Evolutionary conservation across 2,888 invertebrate genomes (phyloP).

Genomic region (Thereva nobilitata): DNA sequence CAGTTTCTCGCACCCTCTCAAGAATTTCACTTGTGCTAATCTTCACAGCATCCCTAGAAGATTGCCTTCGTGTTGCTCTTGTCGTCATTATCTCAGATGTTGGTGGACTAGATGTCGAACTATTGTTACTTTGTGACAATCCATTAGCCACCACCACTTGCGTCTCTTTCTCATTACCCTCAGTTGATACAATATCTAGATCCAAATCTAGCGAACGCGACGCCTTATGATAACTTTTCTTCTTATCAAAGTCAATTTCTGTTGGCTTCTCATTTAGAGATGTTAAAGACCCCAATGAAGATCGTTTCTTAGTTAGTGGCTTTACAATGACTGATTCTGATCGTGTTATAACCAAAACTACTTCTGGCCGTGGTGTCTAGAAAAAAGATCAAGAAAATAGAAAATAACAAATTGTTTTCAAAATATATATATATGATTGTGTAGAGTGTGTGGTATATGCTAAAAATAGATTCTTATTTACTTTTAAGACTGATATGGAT

Average conservation of each 20-base stretch:
- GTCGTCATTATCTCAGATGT: slow-evolving; percentile 44
- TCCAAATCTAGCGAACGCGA: slow-evolving; percentile 57
- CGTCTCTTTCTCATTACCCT: slow-evolving; percentile 42
- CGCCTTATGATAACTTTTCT: slow-evolving; percentile 56
- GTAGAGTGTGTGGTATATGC: background rate
- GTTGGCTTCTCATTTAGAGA: slow-evolving; percentile 57
- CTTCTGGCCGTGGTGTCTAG: slow-evolving; percentile 77
- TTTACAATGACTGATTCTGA: slow-evolving; percentile 56
- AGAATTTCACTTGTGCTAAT: slow-evolving; percentile 54
- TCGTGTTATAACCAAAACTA: slow-evolving; percentile 75
- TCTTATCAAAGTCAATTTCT: slow-evolving; percentile 53
- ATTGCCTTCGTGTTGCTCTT: slow-evolving; percentile 53
- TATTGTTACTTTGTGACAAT: slow-evolving; percentile 37
- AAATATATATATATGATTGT: slow-evolving; percentile 3
- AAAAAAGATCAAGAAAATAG: slow-evolving; percentile 37
- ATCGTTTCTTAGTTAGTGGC: slow-evolving; percentile 55
- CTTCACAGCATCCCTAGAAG: slow-evolving; percentile 54
- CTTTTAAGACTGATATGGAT: slow-evolving; percentile 85
- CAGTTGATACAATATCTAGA: slow-evolving; percentile 56
- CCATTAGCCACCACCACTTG: background rate
- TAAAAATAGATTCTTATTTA: slow-evolving; percentile 50
- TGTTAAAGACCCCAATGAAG: slow-evolving; percentile 56
- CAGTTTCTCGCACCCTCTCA: slow-evolving; percentile 55
- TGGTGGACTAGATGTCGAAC: slow-evolving; percentile 42
- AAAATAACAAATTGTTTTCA: slow-evolving; percentile 7